Conservation (phyloP, 2,888 invertebrate species). For the Ceriagrion tenellum region DNA sequence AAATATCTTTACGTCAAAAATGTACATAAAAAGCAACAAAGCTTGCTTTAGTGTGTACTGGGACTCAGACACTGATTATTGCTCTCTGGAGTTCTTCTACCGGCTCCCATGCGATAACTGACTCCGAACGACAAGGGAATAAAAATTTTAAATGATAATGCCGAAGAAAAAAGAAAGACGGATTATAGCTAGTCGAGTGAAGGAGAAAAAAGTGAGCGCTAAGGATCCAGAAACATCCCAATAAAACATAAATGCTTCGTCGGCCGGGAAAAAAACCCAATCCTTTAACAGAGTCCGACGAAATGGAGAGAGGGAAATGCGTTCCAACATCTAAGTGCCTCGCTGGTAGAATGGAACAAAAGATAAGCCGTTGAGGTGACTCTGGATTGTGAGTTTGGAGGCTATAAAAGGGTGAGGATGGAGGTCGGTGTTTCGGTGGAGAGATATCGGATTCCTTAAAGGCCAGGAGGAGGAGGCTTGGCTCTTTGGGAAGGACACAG, state of each 20-base stretch:
- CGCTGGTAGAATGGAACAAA: slow-evolving; percentile 47
- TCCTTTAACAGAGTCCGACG: slow-evolving; percentile 32
- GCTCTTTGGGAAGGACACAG: background rate
- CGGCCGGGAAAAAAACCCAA: background rate
- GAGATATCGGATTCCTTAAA: slow-evolving; percentile 10
- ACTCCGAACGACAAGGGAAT: background rate
- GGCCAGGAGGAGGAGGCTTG: background rate
- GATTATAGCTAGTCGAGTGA: background rate
- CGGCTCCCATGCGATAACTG: background rate
- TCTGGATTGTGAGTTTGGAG: slow-evolving; percentile 1
- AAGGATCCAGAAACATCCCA: slow-evolving; percentile 30
- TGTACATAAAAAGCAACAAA: background rate
- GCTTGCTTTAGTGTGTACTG: background rate
- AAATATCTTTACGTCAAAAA: background rate
- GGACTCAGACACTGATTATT: background rate
- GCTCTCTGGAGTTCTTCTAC: background rate
- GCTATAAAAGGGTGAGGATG: slow-evolving; percentile 58
- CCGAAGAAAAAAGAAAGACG: background rate
- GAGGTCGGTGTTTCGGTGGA: slow-evolving; percentile 38
- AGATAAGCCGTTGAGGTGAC: slow-evolving; percentile 48
- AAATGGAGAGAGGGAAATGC: slow-evolving; percentile 30
- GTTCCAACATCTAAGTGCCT: slow-evolving; percentile 42
- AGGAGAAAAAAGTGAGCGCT: background rate
- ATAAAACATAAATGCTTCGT: slow-evolving; percentile 29
- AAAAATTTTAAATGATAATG: background rate